Percentiles rank a stretch among this genome's conserved stretches.
phyloP scores from a whole-genome alignment of 2,888 invertebrate genomes.

The Argyra leucocephala region DNA sequence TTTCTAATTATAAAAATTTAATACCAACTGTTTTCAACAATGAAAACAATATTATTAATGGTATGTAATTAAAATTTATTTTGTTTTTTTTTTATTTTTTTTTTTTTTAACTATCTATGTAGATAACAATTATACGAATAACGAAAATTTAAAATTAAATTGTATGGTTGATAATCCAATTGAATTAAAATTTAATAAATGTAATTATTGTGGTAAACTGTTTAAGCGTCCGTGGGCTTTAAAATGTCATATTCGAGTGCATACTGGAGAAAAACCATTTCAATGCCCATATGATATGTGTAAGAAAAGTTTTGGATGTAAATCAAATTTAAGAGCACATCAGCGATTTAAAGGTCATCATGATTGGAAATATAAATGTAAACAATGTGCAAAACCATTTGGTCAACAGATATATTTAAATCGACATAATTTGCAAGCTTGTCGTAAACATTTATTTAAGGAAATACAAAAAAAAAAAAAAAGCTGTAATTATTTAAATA shows the following conservation, averaged over 20 bases:
- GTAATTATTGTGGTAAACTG: conserved; percentile 49
- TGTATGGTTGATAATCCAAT: conserved; percentile 18
- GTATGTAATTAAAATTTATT: too few relatives aligned
- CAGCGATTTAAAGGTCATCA: conserved; percentile 63
- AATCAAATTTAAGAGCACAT: conserved; percentile 62
- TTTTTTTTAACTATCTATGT: too few relatives aligned
- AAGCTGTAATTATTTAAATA: too few relatives aligned
- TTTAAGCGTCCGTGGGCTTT: conserved; percentile 64
- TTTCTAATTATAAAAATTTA: too few relatives aligned
- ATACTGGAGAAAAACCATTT: conserved; percentile 62
- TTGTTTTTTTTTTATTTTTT: too few relatives aligned
- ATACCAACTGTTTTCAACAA: too few relatives aligned
- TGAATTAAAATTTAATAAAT: conserved; percentile 28
- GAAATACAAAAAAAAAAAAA: too few relatives aligned
- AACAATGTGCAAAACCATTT: conserved; percentile 58
- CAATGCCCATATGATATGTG: conserved; percentile 53
- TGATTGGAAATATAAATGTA: conserved; percentile 57
- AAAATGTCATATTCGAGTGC: conserved; percentile 57
- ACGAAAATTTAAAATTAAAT: neutral
- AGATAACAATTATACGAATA: too few relatives aligned
- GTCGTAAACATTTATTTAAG: conserved; percentile 47
- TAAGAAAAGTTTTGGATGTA: conserved; percentile 56
- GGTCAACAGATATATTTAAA: conserved; percentile 58
- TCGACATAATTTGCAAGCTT: conserved; percentile 55
- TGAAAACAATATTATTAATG: too few relatives aligned